Conservation (phyloP, 1,140 invertebrate genomes). For the Drosophila santomea region DNA sequence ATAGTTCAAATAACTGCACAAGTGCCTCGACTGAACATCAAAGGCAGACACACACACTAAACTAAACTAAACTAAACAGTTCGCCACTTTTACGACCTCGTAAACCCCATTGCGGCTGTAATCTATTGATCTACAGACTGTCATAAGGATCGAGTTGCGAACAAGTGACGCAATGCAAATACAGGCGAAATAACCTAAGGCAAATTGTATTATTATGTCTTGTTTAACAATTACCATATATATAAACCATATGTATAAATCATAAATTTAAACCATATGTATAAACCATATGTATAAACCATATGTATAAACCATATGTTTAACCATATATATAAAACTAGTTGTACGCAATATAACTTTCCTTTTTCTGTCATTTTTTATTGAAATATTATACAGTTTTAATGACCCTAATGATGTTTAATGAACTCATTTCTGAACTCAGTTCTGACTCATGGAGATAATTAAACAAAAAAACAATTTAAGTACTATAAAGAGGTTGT, state of each 20-base stretch:
- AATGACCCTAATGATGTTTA: too few relatives aligned
- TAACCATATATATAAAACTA: too few relatives aligned
- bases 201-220: neutral
- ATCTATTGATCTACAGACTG: slow-evolving; percentile 42
- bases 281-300: too few relatives aligned
- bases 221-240: neutral
- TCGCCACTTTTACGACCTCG: slow-evolving; percentile 32
- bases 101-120: slow-evolving; percentile 16
- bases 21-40: slow-evolving; percentile 36
- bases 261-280: too few relatives aligned
- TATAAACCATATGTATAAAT: too few relatives aligned
- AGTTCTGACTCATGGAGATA: too few relatives aligned
- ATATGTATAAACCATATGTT: too few relatives aligned
- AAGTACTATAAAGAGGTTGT: neutral
- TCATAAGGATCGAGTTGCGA: slow-evolving; percentile 36
- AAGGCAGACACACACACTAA: slow-evolving; percentile 6
- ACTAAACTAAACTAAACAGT: neutral
- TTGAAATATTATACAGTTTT: too few relatives aligned
- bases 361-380: too few relatives aligned
- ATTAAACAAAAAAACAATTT: too few relatives aligned
- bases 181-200: slow-evolving; percentile 5
- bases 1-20: slow-evolving; percentile 67
- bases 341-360: too few relatives aligned
- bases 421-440: too few relatives aligned
- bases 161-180: neutral